Conservation (phyloP, 1,140 invertebrate species). For the Caerostris extrusa region DNA sequence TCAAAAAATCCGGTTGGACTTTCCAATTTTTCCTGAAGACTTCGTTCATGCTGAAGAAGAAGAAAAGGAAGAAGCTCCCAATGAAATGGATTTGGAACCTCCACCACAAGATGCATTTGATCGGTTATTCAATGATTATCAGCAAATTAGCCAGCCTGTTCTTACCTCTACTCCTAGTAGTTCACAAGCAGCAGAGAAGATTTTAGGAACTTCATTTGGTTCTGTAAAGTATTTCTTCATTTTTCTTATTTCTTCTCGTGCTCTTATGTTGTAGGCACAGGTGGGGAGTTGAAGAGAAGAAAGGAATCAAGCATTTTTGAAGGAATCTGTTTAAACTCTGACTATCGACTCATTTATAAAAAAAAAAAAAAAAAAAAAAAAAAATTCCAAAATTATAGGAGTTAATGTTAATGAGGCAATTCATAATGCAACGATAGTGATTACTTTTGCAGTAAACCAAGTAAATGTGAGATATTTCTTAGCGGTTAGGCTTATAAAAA, state of each 20-base stretch:
- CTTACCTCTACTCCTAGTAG: conserved; percentile 11
- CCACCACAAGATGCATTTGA: conserved; percentile 63
- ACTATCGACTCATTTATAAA: no score
- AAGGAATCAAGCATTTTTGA: no score
- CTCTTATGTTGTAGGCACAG: no score
- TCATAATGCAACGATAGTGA: no score
- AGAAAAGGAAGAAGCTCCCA: conserved; percentile 67
- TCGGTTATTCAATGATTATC: conserved; percentile 19
- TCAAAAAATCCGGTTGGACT: conserved; percentile 85
- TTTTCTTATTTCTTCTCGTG: background rate
- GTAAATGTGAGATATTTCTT: no score
- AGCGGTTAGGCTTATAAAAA: no score
- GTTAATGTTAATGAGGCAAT: no score
- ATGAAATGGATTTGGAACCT: conserved; percentile 6
- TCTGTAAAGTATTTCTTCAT: conserved; percentile 2
- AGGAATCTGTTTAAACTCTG: no score
- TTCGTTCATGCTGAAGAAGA: conserved; percentile 79
- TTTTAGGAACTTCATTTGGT: conserved; percentile 59
- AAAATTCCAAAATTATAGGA: no score
- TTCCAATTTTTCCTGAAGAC: conserved; percentile 82
- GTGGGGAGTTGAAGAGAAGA: no score
- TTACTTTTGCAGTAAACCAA: no score
- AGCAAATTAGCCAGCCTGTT: background rate
- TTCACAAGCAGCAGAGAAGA: background rate
- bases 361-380: no score